Evolutionary conservation across 2,113 vertebrate species (phyloP).

Genomic region (Antidorcas marsupialis): DNA sequence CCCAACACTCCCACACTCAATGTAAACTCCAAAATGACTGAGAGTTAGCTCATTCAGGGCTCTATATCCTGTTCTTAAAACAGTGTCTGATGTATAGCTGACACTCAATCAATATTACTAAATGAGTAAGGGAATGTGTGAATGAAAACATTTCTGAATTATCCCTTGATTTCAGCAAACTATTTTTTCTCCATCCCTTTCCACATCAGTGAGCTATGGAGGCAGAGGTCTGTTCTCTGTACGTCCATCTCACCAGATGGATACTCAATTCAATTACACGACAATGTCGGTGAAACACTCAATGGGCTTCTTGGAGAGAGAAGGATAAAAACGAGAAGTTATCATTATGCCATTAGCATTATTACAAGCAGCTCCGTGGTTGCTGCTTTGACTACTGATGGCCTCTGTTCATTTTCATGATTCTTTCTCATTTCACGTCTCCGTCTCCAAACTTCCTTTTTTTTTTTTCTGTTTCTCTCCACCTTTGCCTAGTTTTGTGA

Average conservation of each 20-base stretch:
- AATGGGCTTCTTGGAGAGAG: conserved; percentile 25
- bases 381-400: conserved; percentile 45
- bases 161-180: neutral
- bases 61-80: neutral
- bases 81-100: neutral
- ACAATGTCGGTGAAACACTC: conserved; percentile 19
- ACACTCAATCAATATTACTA: conserved; percentile 17
- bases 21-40: neutral
- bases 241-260: conserved; percentile 32
- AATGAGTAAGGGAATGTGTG: neutral
- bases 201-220: conserved; percentile 1
- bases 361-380: neutral
- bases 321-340: conserved; percentile 55
- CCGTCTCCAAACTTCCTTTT: neutral
- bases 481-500: neutral
- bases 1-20: neutral
- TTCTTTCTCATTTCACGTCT: neutral
- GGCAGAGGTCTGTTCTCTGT: neutral
- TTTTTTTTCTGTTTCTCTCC: neutral
- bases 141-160: neutral
- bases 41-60: neutral
- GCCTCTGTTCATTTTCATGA: neutral
- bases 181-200: neutral
- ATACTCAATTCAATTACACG: conserved; percentile 42
- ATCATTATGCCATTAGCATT: conserved; percentile 45